Evolutionary conservation across 2,113 vertebrate species (phyloP), one percentile per base, ranked within the genome.

Genomic region (Epinephelus lanceolatus): DNA sequence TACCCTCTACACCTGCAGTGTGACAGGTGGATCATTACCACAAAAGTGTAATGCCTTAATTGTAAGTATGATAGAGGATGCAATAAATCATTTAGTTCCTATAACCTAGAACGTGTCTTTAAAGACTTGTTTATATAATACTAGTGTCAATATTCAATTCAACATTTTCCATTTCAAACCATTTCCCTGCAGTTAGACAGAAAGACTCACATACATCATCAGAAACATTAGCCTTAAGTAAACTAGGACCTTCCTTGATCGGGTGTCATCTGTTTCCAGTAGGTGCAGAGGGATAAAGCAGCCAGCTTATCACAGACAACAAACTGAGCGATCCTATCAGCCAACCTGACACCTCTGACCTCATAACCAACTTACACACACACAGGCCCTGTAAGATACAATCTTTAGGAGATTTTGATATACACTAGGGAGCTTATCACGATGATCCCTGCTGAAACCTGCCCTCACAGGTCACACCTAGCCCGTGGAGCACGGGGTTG

Each of bases 291-390:
- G 14, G 60, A 63, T 61, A 56, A 68, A 18, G 37, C 25, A 68
- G 17, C 61, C 47, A 45, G 33, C 13, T 76, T 62, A 74, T 83
- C 59, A 74, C 40, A 70, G 27, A 77, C 62, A 79, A 67, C n/a
- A 68, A 52, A 59, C 45, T 14, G 21, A 19, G 18, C 10, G 60
- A 88, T 86, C 52, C 19, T 69, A 87, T 81, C 79, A 53, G 72
- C 37, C 40, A 80, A 91, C 51, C 27, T 68, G 76, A 87, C 69
- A 89, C 89, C 79, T 25, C 53, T 83, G 78, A 83, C 81, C 84
- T 51, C 55, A 60, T 65, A 59, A 78, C 56, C 61, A 25, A 3
- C 3, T 53, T 21, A 69, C 21, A 56, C 37, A 79, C 42, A 79
- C n/a, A 75, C 42, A 33, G 53, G 15, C 40, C 55, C 61, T 23